Conservation (phyloP, 2,113 vertebrate genomes). For the Marmota monax region DNA sequence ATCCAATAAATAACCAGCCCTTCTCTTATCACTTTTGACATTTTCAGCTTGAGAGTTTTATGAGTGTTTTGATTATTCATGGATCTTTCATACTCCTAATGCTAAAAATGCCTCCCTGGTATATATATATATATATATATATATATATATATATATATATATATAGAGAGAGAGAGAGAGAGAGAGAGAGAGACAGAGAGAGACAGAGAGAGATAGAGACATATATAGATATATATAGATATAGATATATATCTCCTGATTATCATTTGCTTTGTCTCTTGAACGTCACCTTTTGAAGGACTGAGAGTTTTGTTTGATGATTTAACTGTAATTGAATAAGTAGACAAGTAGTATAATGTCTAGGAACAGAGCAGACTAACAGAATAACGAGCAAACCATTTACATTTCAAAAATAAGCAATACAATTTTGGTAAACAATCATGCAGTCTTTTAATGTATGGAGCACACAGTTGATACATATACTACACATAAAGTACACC, state of each 20-base stretch:
- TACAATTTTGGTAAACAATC: not conserved
- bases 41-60: not conserved
- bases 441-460: not conserved
- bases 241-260: not conserved
- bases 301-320: not conserved
- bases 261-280: not conserved
- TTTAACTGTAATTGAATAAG: not conserved
- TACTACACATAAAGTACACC: not conserved
- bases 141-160: too few relatives aligned
- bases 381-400: conserved; percentile 5
- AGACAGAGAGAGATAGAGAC: too few relatives aligned
- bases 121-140: too few relatives aligned
- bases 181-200: too few relatives aligned
- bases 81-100: not conserved
- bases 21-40: not conserved
- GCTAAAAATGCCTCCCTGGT: not conserved
- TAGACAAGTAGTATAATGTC: not conserved
- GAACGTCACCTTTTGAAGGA: not conserved
- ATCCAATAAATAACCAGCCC: not conserved
- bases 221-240: too few relatives aligned
- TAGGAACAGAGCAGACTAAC: not conserved
- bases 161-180: too few relatives aligned
- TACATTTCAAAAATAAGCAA: conserved; percentile 12
- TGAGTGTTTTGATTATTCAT: not conserved
- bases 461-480: not conserved